Percentiles rank a stretch among this genome's conserved stretches.
Conservation (phyloP, 2,888 invertebrate genomes). For the Athripsodes cinereus region DNA sequence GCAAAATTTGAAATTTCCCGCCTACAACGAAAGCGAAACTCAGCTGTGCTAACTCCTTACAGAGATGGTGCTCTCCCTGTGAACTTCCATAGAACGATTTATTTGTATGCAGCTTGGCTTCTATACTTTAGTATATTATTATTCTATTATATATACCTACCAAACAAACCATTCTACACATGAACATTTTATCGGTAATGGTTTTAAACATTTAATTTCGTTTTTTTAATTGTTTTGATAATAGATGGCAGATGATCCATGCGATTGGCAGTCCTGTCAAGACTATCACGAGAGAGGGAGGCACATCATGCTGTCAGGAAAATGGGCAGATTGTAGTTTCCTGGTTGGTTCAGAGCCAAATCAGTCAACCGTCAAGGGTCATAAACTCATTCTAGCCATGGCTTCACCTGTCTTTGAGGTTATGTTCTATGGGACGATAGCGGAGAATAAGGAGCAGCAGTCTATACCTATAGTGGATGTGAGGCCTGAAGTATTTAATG, state of each 20-base stretch:
- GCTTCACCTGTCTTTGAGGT: constrained; percentile 84
- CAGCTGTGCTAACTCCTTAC: too few relatives aligned
- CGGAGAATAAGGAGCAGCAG: constrained; percentile 70
- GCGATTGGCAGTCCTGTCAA: constrained; percentile 73
- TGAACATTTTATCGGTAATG: too few relatives aligned
- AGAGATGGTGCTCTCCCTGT: too few relatives aligned
- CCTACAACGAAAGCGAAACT: too few relatives aligned
- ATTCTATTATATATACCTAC: too few relatives aligned
- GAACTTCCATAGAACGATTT: too few relatives aligned
- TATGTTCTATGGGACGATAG: constrained; percentile 82
- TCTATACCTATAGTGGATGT: constrained; percentile 78
- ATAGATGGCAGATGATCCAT: constrained; percentile 50
- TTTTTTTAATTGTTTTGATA: too few relatives aligned
- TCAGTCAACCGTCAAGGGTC: constrained; percentile 66
- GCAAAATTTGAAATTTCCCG: too few relatives aligned
- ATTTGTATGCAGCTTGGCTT: too few relatives aligned
- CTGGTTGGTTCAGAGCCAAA: constrained; percentile 73
- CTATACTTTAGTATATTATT: too few relatives aligned
- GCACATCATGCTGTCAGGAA: constrained; percentile 68
- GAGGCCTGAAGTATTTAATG: constrained; percentile 79
- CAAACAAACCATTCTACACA: too few relatives aligned
- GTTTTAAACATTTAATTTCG: too few relatives aligned
- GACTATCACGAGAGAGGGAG: constrained; percentile 67
- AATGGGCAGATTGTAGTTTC: constrained; percentile 81
- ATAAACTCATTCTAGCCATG: constrained; percentile 78